phyloP scores from a whole-genome alignment of 2,797 vertebrate species.

The Acanthurus leucopareius region DNA sequence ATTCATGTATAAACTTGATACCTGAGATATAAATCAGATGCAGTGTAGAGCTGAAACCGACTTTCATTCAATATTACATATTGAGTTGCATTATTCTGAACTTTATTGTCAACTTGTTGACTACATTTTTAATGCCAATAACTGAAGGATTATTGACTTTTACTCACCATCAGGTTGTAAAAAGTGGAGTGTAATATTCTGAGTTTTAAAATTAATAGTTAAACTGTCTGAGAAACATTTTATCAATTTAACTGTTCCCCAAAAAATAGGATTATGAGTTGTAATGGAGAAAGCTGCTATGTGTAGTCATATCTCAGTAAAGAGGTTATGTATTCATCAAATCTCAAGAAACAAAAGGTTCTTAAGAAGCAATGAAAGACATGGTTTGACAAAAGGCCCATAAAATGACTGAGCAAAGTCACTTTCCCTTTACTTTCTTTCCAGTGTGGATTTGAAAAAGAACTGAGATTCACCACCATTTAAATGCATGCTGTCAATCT shows the following conservation, averaged over 20 bases:
- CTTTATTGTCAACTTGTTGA: conserved; percentile 15
- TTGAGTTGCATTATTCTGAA: background rate
- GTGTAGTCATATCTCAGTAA: too few relatives aligned
- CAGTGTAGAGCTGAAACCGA: background rate
- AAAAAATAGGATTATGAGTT: background rate
- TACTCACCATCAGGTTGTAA: conserved; percentile 16
- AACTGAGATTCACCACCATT: background rate
- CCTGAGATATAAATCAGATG: conserved; percentile 19
- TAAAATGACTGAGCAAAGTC: background rate
- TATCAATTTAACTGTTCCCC: background rate
- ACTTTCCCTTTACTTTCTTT: background rate
- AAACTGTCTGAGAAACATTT: background rate
- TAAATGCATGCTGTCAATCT: background rate
- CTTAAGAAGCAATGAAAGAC: too few relatives aligned
- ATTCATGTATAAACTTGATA: conserved; percentile 13
- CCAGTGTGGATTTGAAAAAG: background rate
- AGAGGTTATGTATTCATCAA: too few relatives aligned
- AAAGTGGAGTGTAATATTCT: background rate
- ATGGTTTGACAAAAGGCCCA: too few relatives aligned
- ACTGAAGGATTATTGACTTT: conserved; percentile 1
- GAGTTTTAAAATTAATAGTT: background rate
- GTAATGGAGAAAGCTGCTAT: background rate
- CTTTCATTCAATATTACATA: background rate
- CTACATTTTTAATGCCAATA: conserved; percentile 4
- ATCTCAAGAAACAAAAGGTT: too few relatives aligned